Conservation (phyloP, 2,797 vertebrate species). For the Mus minutoides region DNA sequence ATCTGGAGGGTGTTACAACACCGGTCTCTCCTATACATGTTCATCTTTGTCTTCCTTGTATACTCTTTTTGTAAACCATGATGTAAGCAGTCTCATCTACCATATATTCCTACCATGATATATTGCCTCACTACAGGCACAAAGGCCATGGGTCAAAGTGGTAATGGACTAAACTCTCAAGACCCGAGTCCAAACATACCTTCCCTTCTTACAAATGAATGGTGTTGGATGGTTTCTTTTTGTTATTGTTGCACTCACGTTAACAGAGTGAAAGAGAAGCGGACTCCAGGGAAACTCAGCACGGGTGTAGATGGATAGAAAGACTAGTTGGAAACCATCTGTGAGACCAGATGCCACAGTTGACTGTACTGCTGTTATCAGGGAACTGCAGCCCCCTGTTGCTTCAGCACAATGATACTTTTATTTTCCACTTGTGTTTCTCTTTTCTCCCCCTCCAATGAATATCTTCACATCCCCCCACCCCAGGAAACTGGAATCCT, state of each 20-base stretch:
- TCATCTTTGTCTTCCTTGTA: not conserved
- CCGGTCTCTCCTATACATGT: too few relatives aligned
- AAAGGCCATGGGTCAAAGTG: not conserved
- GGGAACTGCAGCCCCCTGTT: not conserved
- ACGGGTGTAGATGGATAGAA: not conserved
- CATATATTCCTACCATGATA: not conserved
- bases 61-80: not conserved
- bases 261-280: not conserved
- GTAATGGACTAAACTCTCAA: not conserved
- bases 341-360: not conserved
- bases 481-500: not conserved
- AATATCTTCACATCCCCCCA: not conserved
- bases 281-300: not conserved
- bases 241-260: not conserved
- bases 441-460: not conserved
- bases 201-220: not conserved
- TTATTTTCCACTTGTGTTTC: not conserved
- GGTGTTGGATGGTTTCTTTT: accelerated
- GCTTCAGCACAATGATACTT: not conserved
- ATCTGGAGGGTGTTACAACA: not conserved
- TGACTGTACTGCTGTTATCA: not conserved
- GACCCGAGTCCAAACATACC: not conserved
- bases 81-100: not conserved
- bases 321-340: not conserved
- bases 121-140: not conserved